Percentiles rank a stretch among this genome's conserved stretches.
phyloP scores from a whole-genome alignment of 2,113 vertebrate species.

The Parus major region DNA sequence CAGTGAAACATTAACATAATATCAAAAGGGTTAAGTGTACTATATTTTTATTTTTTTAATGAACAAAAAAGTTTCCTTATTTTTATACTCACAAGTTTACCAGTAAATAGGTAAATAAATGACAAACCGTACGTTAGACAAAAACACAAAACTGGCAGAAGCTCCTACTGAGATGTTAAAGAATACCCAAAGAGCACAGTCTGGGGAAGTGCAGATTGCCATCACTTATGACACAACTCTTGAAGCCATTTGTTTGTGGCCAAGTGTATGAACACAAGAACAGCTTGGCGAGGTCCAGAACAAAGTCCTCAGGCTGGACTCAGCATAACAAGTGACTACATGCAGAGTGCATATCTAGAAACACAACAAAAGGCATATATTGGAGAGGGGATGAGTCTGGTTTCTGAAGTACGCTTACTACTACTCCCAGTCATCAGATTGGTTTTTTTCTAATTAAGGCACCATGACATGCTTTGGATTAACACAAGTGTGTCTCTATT shows the following conservation, averaged over 20 bases:
- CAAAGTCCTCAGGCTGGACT: not conserved
- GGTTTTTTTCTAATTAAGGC: not conserved
- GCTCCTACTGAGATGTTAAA: not conserved
- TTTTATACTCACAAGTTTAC: not conserved
- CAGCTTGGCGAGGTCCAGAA: not conserved
- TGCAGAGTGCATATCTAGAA: not conserved
- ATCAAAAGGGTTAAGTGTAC: not conserved
- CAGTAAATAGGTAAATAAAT: not conserved
- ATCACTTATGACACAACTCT: not conserved
- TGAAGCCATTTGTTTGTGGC: not conserved
- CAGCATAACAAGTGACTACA: not conserved
- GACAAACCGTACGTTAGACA: rapidly evolving
- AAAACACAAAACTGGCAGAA: not conserved
- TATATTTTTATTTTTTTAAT: not conserved
- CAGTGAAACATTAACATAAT: not conserved
- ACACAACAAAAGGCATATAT: not conserved
- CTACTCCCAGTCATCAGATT: not conserved
- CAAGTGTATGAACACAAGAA: not conserved
- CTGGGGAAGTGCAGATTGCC: not conserved
- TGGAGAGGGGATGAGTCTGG: not conserved
- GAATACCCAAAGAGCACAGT: not conserved
- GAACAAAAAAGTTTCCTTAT: rapidly evolving
- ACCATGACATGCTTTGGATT: not conserved
- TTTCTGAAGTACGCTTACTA: not conserved
- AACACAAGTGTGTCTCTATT: not conserved